phyloP scores from a whole-genome alignment of 2,888 invertebrate species.

The Dynastes maya region DNA sequence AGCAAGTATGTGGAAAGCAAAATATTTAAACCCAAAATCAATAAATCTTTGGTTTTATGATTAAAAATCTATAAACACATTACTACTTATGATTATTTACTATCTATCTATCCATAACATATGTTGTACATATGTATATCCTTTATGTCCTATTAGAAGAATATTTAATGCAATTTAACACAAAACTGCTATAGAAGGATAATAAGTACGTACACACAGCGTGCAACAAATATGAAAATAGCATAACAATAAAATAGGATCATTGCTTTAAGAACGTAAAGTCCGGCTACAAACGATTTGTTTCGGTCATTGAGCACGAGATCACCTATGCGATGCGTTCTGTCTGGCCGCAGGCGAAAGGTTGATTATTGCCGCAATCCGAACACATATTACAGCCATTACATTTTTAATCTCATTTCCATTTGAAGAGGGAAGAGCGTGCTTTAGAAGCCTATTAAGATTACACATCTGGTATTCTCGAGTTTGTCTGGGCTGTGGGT shows the following conservation, averaged over 20 bases:
- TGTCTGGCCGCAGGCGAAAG: slow-evolving; percentile 1
- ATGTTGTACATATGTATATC: not conserved
- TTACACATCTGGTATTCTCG: slow-evolving; percentile 36
- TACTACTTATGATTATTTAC: too few species aligned
- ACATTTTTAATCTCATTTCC: slow-evolving; percentile 45
- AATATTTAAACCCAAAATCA: too few species aligned
- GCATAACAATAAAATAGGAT: slow-evolving; percentile 5
- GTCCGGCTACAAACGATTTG: slow-evolving; percentile 33
- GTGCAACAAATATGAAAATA: slow-evolving; percentile 3
- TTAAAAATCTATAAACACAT: too few species aligned
- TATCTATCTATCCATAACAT: too few species aligned
- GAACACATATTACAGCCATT: slow-evolving; percentile 42
- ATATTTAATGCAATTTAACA: slow-evolving; percentile 1
- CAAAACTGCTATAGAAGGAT: not conserved
- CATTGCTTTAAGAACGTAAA: slow-evolving; percentile 24
- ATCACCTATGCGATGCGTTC: slow-evolving; percentile 37
- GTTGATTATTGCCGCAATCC: slow-evolving; percentile 29
- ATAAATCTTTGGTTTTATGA: too few species aligned
- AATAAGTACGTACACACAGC: not conserved
- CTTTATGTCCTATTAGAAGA: not conserved
- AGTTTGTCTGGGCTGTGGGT: slow-evolving; percentile 16
- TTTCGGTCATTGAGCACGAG: slow-evolving; percentile 37
- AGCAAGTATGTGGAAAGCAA: too few species aligned
- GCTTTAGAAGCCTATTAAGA: slow-evolving; percentile 45
- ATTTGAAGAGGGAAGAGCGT: slow-evolving; percentile 36